These are phyloP conservation scores for Antedon mediterranea DNA, from an alignment of 53 echinoderm and acorn worm genomes.

Conservation along the genomic window DNA sequence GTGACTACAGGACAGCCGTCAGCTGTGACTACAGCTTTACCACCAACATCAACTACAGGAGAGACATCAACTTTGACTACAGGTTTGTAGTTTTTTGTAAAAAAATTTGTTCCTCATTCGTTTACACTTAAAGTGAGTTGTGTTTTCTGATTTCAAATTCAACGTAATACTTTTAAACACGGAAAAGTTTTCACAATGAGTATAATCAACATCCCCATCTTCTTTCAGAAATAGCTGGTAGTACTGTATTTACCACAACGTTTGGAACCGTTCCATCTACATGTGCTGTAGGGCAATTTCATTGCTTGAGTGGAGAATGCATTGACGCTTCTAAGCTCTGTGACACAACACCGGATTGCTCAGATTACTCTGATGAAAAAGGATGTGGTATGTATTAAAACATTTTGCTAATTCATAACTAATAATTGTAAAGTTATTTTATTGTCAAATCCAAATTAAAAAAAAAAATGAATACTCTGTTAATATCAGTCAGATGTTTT, in stretches of 20 bases:
- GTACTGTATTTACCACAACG: slow-evolving; percentile 16
- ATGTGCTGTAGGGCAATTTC: slow-evolving; percentile 51
- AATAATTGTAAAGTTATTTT: too few relatives aligned
- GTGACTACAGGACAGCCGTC: too few relatives aligned
- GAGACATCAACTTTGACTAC: not conserved
- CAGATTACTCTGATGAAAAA: slow-evolving; percentile 58
- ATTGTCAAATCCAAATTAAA: too few relatives aligned
- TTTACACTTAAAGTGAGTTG: too few relatives aligned
- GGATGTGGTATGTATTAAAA: slow-evolving; percentile 59
- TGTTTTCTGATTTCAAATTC: too few relatives aligned
- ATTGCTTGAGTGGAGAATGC: slow-evolving; percentile 54
- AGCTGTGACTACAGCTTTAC: not conserved
- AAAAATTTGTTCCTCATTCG: not conserved
- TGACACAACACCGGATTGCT: slow-evolving; percentile 56
- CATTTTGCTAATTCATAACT: not conserved
- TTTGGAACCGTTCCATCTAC: slow-evolving; percentile 32
- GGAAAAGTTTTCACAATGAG: too few relatives aligned
- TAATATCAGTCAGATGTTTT: too few relatives aligned
- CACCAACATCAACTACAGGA: not conserved
- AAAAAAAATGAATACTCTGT: too few relatives aligned
- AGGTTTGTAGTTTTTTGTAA: not conserved
- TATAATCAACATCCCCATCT: too few relatives aligned
- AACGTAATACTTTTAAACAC: too few relatives aligned
- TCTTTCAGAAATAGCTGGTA: not conserved
- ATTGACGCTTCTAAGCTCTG: slow-evolving; percentile 51